These are phyloP conservation scores for Melanostoma scalare DNA, from an alignment of 2,888 invertebrate species.

Conservation along the genomic window DNA sequence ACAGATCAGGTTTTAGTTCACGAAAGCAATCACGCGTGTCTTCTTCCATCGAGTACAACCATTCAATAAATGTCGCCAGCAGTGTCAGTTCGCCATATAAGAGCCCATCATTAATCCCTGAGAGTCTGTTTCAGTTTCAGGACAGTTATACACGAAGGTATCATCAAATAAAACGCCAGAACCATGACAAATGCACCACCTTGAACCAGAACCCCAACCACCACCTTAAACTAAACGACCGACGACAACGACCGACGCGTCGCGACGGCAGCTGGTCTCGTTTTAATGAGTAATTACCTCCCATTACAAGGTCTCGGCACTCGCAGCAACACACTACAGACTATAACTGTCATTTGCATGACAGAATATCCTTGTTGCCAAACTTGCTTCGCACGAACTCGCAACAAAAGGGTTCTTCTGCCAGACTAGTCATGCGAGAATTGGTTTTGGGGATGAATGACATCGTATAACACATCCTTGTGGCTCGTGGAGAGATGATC, in stretches of 20 bases:
- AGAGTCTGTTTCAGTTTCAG: constrained; percentile 46
- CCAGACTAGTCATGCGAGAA: constrained; percentile 18
- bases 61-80: constrained; percentile 46
- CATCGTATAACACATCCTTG: constrained; percentile 15
- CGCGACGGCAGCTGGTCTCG: constrained; percentile 66
- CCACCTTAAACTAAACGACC: neutral
- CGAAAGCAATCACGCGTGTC: constrained; percentile 18
- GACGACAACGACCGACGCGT: constrained; percentile 29
- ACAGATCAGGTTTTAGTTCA: constrained; percentile 19
- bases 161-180: constrained; percentile 39
- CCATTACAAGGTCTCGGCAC: constrained; percentile 61
- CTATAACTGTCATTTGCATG: constrained; percentile 56
- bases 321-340: constrained; percentile 17
- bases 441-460: constrained; percentile 13
- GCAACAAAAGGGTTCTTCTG: constrained; percentile 35
- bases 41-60: constrained; percentile 1
- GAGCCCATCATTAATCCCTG: constrained; percentile 60
- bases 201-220: constrained; percentile 20
- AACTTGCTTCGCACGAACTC: constrained; percentile 32
- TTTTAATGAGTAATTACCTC: constrained; percentile 70
- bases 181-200: constrained; percentile 56
- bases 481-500: constrained; percentile 22
- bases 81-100: constrained; percentile 47
- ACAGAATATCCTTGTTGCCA: constrained; percentile 46
- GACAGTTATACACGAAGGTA: constrained; percentile 26